Evolutionary conservation across 92 coral and sea anemone species (phyloP).

Genomic region (Zoanthus sansibaricus): DNA sequence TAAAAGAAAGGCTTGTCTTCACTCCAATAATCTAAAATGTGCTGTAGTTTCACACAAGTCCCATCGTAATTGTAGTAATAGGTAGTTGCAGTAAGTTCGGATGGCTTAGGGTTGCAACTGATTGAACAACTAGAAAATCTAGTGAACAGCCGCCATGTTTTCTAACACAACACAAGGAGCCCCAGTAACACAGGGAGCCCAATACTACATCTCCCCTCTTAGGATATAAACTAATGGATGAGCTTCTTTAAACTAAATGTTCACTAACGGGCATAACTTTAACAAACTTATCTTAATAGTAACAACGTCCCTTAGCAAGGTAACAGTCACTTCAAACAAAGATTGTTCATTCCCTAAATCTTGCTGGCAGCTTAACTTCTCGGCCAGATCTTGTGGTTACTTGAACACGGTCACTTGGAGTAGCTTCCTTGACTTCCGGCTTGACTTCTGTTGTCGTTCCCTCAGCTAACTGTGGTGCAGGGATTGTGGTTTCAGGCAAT

Average conservation of each 20-base stretch:
- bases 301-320: conserved; percentile 16
- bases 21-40: no score
- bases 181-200: no score
- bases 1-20: no score
- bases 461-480: conserved; percentile 23
- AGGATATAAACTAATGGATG: conserved; percentile 19
- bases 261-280: not conserved
- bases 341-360: conserved; percentile 21
- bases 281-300: not conserved
- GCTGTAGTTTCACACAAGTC: no score
- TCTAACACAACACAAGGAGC: not conserved
- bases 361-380: conserved; percentile 22
- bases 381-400: conserved; percentile 24
- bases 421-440: conserved; percentile 23
- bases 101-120: no score
- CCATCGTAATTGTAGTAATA: no score
- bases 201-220: not conserved
- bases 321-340: conserved; percentile 21
- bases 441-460: conserved; percentile 17
- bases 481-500: conserved; percentile 28
- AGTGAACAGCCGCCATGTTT: not conserved
- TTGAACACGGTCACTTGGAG: conserved; percentile 16
- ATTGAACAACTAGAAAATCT: no score
- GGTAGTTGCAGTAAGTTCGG: no score
- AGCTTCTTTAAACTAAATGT: conserved; percentile 28